Evolutionary conservation across 2,888 invertebrate genomes (phyloP), one percentile per base, ranked within the genome.

Genomic region (Coenonympha glycerion): DNA sequence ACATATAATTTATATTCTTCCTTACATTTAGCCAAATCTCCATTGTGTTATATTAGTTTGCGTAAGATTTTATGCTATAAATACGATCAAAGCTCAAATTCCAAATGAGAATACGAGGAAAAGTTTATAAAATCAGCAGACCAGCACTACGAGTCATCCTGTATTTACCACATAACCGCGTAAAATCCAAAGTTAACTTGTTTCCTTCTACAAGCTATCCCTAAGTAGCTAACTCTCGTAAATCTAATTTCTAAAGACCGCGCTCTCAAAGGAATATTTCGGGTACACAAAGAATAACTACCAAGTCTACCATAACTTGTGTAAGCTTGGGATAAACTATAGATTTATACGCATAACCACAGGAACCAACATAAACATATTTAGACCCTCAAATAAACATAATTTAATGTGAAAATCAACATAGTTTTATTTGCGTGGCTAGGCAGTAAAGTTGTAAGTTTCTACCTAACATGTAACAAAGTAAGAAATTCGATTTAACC

Each of bases 201-300:
- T 33, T 36, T 37, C 44, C 42, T 34, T 47, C 18, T 34, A 15
- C 19, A 44, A 52, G 53, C 49, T 53, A 49, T 39, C 26, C 22
- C 34, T 26, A 53, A 53, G 47, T 47, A 37, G 39, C 30, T 30
- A 47, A n/a, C n/a, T n/a, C n/a, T n/a, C n/a, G n/a, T n/a, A 53
- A 54, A 54, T 47, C 52, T 49, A 53, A 53, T 49, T 55, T 51
- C 44, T 40, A 19, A 44, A 50, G 44, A 42, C 46, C 46, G 42
- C 31, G 34, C 44, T 34, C 30, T 51, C 47, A 51, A 51, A 54
- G 47, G 36, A 34, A 45, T 34, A 34, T 24, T 24, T 26, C 2
- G 9, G 8, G 13, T 11, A 9, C 9, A 8, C 15, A 22, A n/a
- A n/a, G n/a, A n/a, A n/a, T n/a, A n/a, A n/a, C n/a, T n/a, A n/a